Evolutionary conservation across 2,888 invertebrate genomes (phyloP).

Genomic region (Leptinotarsa juncta): DNA sequence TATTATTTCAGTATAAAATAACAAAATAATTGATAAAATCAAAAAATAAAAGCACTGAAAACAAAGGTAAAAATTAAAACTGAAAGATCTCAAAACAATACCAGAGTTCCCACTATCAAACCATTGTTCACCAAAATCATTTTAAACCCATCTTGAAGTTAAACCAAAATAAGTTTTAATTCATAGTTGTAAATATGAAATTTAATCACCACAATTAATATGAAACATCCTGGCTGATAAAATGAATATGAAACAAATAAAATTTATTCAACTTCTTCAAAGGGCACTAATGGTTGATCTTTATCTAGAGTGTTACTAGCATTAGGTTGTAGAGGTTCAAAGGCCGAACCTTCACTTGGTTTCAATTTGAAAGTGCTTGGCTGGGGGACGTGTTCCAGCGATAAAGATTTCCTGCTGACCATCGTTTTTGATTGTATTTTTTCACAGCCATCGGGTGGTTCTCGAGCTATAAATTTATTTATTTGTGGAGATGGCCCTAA

Average conservation of each 20-base stretch:
- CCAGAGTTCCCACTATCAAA: not conserved
- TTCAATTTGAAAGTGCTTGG: constrained; percentile 81
- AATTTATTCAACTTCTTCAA: constrained; percentile 38
- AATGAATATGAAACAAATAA: constrained; percentile 12
- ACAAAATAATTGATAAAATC: not conserved
- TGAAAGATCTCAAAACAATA: too few relatives aligned
- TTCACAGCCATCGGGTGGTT: constrained; percentile 92
- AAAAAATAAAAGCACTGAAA: too few relatives aligned
- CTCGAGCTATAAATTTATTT: constrained; percentile 85
- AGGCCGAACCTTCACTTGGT: constrained; percentile 84
- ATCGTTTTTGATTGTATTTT: constrained; percentile 71
- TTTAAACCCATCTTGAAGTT: not conserved
- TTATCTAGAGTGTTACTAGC: constrained; percentile 43
- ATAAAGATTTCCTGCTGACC: constrained; percentile 56
- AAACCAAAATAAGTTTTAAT: not conserved
- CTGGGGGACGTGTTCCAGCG: constrained; percentile 57
- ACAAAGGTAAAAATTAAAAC: too few relatives aligned
- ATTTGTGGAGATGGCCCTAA: constrained; percentile 86
- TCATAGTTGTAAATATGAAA: not conserved
- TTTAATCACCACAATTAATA: constrained; percentile 13
- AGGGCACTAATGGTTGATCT: constrained; percentile 60
- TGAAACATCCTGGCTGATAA: constrained; percentile 18
- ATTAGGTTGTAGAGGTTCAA: constrained; percentile 75
- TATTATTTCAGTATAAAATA: not conserved
- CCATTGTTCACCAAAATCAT: not conserved